A percentile compares a stretch with the other conserved stretches of the same genome.
Evolutionary conservation across 2,797 vertebrate species (phyloP).

Genomic region (Balearica regulorum): DNA sequence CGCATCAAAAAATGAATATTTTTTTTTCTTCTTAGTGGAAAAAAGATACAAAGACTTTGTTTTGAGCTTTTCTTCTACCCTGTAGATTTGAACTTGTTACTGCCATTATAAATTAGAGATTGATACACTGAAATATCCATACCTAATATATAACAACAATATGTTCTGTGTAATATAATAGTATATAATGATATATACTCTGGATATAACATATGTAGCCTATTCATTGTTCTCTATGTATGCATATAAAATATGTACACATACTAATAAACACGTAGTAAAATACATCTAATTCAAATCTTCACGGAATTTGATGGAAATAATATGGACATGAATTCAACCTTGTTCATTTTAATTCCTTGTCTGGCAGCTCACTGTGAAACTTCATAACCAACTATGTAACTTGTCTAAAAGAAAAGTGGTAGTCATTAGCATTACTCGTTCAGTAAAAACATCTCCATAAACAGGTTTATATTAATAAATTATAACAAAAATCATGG

Average conservation of each 20-base stretch:
- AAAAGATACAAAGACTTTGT: not conserved
- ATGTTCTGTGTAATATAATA: not conserved
- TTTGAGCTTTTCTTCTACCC: not conserved
- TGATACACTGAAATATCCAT: not conserved
- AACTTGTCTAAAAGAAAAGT: not conserved
- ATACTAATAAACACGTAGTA: not conserved
- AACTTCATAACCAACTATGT: not conserved
- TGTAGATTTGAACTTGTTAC: fast-evolving
- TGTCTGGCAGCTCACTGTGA: not conserved
- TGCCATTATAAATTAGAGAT: not conserved
- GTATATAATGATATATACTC: not conserved
- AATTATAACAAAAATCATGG: not conserved
- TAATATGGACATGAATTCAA: not conserved
- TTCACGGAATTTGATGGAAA: not conserved
- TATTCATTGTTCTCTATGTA: not conserved
- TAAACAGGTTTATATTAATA: not conserved
- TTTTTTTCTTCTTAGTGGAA: not conserved
- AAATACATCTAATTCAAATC: not conserved
- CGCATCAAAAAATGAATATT: not conserved
- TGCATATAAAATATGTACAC: not conserved
- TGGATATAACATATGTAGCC: not conserved
- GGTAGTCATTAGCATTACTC: not conserved
- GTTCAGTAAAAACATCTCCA: not conserved
- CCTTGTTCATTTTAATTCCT: not conserved
- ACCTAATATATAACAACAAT: not conserved